Evolutionary conservation across 2,797 vertebrate species (phyloP), one percentile per base, ranked within the genome.

Genomic region (Remorina albescens): DNA sequence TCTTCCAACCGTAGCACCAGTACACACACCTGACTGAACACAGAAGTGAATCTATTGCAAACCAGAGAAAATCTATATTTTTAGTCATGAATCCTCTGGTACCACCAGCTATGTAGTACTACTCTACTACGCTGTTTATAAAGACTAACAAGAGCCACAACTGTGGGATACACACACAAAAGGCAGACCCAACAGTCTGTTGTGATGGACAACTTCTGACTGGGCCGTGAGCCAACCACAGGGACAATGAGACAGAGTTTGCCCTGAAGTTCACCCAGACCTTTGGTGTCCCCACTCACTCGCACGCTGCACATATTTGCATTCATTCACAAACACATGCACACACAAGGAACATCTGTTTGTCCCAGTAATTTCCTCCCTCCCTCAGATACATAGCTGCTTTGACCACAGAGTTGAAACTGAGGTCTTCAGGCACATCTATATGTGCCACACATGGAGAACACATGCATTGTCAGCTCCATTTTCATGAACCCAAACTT

Each of bases 271-370:
- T 86, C 83, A 86, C 70, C 84, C 71, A 32, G 41, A 74, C 68
- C 42, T 60, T 47, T 1, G 4, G n/a, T 77, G 78, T 57, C 59
- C 74, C 5, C n/a, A 8, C 46, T 41, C 54, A 23, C 59, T 67
- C 60, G 51, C 61, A 53, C 44, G 12, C 11, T n/a, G 39, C 59
- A 68, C 36, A 25, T 12, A 12, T 73, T 74, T n/a, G 25, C 62
- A 67, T 70, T 50, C 16, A 30, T 50, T 37, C 47, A 47, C 70
- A 70, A 26, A 39, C 62, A 47, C 60, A 11, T 25, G 49, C 30
- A 62, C 59, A 66, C 73, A 68, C 37, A 41, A 39, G 47, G 53
- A 84, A 71, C 90, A 89, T 86, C 82, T 89, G 89, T 74, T 80
- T 74, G 56, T 50, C 67, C 25, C 58, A 51, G n/a, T 3, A 69